These are phyloP conservation scores for Urocolius indicus DNA, from an alignment of 2,113 vertebrate species.

Conservation along the genomic window DNA sequence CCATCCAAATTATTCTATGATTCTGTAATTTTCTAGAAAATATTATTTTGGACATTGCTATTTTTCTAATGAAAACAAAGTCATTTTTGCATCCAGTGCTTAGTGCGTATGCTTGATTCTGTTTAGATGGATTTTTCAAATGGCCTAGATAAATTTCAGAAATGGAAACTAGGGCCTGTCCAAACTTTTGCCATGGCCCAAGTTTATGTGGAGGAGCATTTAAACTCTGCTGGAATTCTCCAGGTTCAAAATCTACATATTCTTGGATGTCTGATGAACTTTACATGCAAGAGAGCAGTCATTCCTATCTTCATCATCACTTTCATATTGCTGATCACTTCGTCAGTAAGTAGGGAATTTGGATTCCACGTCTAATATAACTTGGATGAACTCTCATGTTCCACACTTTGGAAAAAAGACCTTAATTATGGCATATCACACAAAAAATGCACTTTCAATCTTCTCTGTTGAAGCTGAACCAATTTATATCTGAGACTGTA, in stretches of 20 bases:
- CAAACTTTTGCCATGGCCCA: not conserved
- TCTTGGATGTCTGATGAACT: not conserved
- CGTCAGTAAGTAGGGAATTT: not conserved
- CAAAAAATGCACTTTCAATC: not conserved
- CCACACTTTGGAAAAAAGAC: not conserved
- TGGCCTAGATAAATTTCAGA: not conserved
- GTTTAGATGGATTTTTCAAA: not conserved
- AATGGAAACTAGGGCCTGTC: not conserved
- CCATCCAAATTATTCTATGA: not conserved
- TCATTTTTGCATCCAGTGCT: not conserved
- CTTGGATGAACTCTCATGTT: not conserved
- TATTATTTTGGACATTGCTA: not conserved
- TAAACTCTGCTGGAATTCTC: not conserved
- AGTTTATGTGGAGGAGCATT: not conserved
- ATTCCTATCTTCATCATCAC: not conserved
- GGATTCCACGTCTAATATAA: not conserved
- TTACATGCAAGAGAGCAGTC: not conserved
- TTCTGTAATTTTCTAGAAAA: not conserved
- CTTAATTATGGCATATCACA: not conserved
- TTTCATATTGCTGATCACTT: not conserved
- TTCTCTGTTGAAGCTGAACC: not conserved
- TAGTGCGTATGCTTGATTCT: not conserved
- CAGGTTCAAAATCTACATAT: not conserved
- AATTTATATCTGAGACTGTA: not conserved
- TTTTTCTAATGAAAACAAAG: not conserved